Evolutionary conservation across 2,113 vertebrate genomes (phyloP).

Genomic region (Andinoacara biseriatus): DNA sequence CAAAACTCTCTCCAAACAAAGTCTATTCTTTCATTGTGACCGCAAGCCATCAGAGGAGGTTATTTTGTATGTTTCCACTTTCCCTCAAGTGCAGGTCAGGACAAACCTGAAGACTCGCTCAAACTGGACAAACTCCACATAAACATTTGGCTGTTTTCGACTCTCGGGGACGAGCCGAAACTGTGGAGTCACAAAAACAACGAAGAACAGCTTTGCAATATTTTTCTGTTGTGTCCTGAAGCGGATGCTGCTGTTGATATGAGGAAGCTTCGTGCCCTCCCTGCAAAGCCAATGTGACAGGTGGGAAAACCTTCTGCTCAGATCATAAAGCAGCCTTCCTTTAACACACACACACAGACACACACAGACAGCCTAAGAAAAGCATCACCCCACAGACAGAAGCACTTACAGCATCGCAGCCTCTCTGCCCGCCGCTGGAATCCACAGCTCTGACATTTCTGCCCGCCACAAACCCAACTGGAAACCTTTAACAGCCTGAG

Average conservation of each 20-base stretch:
- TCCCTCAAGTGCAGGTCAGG: background rate
- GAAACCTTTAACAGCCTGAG: slow-evolving; percentile 58
- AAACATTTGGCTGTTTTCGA: background rate
- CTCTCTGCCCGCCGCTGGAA: slow-evolving; percentile 46
- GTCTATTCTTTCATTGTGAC: background rate
- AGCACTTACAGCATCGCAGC: slow-evolving; percentile 28
- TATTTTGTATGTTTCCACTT: background rate
- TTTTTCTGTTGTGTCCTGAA: background rate
- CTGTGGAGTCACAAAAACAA: background rate
- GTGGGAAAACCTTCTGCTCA: background rate
- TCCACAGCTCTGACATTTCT: slow-evolving; percentile 48
- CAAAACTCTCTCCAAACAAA: background rate
- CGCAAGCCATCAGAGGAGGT: background rate
- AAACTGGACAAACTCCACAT: background rate
- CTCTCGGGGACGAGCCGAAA: background rate
- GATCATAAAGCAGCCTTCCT: slow-evolving; percentile 1
- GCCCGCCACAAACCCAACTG: slow-evolving; percentile 53
- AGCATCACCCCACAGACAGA: slow-evolving; percentile 21
- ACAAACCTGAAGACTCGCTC: background rate
- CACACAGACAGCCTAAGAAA: slow-evolving; percentile 15
- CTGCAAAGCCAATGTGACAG: background rate
- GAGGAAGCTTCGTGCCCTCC: background rate
- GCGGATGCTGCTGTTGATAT: background rate
- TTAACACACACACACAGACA: background rate
- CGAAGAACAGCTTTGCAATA: background rate